These are phyloP conservation scores for Conops quadrifasciatus DNA, from an alignment of 2,888 invertebrate species.

Conservation along the genomic window DNA sequence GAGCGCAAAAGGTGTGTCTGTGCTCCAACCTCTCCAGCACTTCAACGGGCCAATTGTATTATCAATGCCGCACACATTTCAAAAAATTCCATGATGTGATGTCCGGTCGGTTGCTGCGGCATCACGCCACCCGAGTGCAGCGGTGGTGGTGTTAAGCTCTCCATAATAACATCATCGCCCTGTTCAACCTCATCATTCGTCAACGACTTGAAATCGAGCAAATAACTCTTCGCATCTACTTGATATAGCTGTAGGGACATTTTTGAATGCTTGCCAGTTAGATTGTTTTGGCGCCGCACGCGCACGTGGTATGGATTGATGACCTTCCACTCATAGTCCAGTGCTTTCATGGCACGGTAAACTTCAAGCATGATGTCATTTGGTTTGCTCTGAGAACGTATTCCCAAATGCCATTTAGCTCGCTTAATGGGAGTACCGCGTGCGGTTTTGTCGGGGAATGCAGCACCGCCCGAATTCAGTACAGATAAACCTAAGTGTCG, in stretches of 20 bases:
- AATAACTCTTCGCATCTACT: slow-evolving; percentile 97
- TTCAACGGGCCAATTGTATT: slow-evolving; percentile 92
- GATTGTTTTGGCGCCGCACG: slow-evolving; percentile 88
- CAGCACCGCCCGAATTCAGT: slow-evolving; percentile 56
- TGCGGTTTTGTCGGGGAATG: slow-evolving; percentile 63
- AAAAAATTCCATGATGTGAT: slow-evolving; percentile 99
- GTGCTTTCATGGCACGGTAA: slow-evolving; percentile 97
- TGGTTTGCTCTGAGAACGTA: slow-evolving; percentile 98
- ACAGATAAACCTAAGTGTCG: slow-evolving; percentile 66
- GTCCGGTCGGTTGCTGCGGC: slow-evolving; percentile 70
- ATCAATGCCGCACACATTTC: slow-evolving; percentile 99
- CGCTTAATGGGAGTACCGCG: slow-evolving; percentile 84
- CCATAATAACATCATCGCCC: slow-evolving; percentile 65
- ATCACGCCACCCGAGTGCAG: slow-evolving; percentile 54
- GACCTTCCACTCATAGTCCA: slow-evolving; percentile 99
- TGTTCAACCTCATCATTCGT: slow-evolving; percentile 77
- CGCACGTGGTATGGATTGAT: slow-evolving; percentile 97
- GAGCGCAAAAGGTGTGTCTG: no score
- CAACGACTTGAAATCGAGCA: slow-evolving; percentile 97
- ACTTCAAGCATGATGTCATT: slow-evolving; percentile 99
- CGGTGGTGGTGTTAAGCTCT: slow-evolving; percentile 64
- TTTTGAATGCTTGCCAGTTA: slow-evolving; percentile 87
- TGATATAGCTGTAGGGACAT: slow-evolving; percentile 99
- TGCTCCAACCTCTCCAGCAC: no score
- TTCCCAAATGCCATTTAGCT: slow-evolving; percentile 99